Evolutionary conservation across 2,888 invertebrate species (phyloP), one percentile per base, ranked within the genome.

Genomic region (Polymixis flavicincta): DNA sequence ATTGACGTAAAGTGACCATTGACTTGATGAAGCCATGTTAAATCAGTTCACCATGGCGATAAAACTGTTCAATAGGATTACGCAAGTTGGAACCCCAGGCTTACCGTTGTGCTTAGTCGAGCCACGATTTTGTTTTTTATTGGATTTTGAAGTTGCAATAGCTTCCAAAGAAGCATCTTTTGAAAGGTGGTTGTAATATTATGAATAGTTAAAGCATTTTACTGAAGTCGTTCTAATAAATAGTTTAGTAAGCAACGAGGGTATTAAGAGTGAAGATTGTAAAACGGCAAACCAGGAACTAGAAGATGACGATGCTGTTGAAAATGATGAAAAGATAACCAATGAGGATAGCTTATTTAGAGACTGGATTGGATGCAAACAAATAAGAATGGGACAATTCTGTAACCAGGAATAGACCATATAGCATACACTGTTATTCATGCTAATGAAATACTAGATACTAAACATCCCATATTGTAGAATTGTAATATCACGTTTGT

Each of bases 11-110:
- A 82, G 65, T 84, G 85, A 82, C 72, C 84, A 81, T 80, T 81
- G 82, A 75, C 84, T 80, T 75, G 78, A 88, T 78, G 87, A 87
- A 88, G 81, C 83, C 85, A 79, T 85, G 84, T 74, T 72, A 85
- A 87, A 80, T 87, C 84, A 80, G 84, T 87, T 87, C 77, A 81
- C 84, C 87, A 85, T 84, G 82, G 74, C 78, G 84, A 84, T 87
- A 82, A 87, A 87, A 81, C 69, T 76, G 72, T 71, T 83, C 76
- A 84, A 85, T 84, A 77, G 78, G 82, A 84, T 87, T 87, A 85
- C 82, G 80, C 85, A 87, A 87, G 73, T 52, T 61, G 57, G 74
- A 64, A 82, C 63, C 76, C 45, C 25, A 72, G 76, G 76, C 76
- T 81, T 80, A 76, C 67, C 61, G 74, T 63, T 74, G 65, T 74